Percentiles rank a stretch among this genome's conserved stretches.
These are phyloP conservation scores for Gandaritis pyraliata DNA, from an alignment of 2,888 invertebrate genomes.

Conservation along the genomic window DNA sequence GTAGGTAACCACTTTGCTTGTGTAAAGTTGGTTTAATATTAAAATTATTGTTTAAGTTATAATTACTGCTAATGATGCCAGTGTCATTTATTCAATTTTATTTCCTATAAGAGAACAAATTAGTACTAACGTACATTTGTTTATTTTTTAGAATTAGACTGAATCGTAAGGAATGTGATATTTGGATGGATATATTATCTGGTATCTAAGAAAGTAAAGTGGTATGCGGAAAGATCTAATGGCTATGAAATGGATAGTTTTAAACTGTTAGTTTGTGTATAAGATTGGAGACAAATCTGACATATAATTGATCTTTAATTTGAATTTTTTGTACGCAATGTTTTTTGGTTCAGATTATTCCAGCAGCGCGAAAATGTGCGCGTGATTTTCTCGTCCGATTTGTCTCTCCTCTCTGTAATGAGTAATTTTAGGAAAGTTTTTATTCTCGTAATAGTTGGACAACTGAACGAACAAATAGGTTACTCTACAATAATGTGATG, in stretches of 20 bases:
- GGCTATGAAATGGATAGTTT: constrained; percentile 26
- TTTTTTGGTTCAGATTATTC: no score
- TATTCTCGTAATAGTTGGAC: no score
- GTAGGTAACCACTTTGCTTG: constrained; percentile 5
- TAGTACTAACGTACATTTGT: constrained; percentile 15
- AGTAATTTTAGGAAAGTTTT: no score
- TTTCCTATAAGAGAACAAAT: not conserved
- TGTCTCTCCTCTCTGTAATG: no score
- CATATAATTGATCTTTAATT: no score
- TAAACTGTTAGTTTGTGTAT: constrained; percentile 12
- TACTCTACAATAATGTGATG: no score
- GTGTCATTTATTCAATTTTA: constrained; percentile 20
- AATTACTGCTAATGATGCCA: constrained; percentile 20
- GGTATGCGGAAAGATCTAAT: constrained; percentile 45
- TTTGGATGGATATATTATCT: constrained; percentile 54
- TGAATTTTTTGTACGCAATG: no score
- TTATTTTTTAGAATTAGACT: constrained; percentile 53
- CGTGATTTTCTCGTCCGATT: no score
- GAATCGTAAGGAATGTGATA: constrained; percentile 78
- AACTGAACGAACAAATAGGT: no score
- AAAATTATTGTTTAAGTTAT: constrained; percentile 16
- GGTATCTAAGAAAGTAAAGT: constrained; percentile 43
- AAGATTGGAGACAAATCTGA: no score
- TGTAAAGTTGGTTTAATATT: constrained; percentile 8
- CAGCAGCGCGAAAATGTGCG: no score